Evolutionary conservation across 2,113 vertebrate species (phyloP).

Genomic region (Ceyx cyanopectus): DNA sequence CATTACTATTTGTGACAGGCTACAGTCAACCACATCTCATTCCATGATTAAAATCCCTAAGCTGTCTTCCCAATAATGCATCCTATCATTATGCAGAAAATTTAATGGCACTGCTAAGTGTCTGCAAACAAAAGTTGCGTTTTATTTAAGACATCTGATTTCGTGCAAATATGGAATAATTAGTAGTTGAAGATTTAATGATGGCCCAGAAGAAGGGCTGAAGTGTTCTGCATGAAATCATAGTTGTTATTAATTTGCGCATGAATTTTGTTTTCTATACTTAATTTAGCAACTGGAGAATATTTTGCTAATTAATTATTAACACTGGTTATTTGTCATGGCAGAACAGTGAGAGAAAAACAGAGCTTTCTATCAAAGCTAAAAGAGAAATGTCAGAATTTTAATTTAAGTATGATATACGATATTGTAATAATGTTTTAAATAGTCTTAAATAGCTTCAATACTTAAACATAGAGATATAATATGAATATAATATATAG

Average conservation of each 20-base stretch:
- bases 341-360: constrained; percentile 27
- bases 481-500: neutral
- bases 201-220: constrained; percentile 51
- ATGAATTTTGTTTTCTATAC: neutral
- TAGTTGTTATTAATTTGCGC: constrained; percentile 64
- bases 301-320: constrained; percentile 68
- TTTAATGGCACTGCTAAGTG: neutral
- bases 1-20: neutral
- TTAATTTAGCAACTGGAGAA: constrained; percentile 59
- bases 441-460: constrained; percentile 25
- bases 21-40: neutral
- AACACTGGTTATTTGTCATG: constrained; percentile 50
- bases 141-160: constrained; percentile 59
- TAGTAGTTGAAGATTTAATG: constrained; percentile 60
- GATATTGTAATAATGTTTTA: constrained; percentile 41
- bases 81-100: constrained; percentile 51
- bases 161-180: constrained; percentile 53
- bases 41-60: constrained; percentile 21
- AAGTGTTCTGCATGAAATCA: constrained; percentile 53
- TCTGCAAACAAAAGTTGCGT: constrained; percentile 51
- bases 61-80: neutral
- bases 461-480: neutral
- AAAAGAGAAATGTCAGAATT: constrained; percentile 21
- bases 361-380: constrained; percentile 29
- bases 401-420: constrained; percentile 16